Conservation (phyloP, 1,140 invertebrate species). For the Sinella curviseta region DNA sequence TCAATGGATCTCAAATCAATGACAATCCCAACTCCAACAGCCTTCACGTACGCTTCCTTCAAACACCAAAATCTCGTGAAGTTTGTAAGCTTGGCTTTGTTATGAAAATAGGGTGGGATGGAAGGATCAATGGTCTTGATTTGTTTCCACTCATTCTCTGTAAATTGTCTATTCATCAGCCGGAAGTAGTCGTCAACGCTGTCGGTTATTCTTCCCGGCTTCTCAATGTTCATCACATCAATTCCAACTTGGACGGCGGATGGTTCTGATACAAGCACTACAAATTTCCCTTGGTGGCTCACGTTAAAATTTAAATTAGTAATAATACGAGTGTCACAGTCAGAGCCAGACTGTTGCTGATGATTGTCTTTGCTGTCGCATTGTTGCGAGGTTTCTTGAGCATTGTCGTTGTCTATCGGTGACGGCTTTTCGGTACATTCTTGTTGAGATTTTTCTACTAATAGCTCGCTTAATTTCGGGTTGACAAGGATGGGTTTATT, state of each 20-base stretch:
- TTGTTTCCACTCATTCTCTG: conserved; percentile 72
- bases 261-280: conserved; percentile 72
- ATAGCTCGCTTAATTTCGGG: conserved; percentile 3
- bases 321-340: conserved; percentile 38
- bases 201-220: conserved; percentile 70
- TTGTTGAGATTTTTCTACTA: not conserved
- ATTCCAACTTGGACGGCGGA: conserved; percentile 56
- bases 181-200: conserved; percentile 76
- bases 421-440: not conserved
- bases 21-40: conserved; percentile 79
- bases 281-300: conserved; percentile 85
- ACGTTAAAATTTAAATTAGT: conserved; percentile 74
- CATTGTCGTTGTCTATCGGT: conserved; percentile 22
- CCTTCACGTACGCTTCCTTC: conserved; percentile 95
- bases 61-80: conserved; percentile 90
- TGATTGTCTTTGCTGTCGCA: conserved; percentile 68
- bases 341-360: too few relatives aligned
- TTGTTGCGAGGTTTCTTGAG: conserved; percentile 54
- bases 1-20: conserved; percentile 72
- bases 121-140: conserved; percentile 58
- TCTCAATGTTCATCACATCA: conserved; percentile 61
- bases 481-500: conserved; percentile 57
- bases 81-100: conserved; percentile 63
- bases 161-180: conserved; percentile 81
- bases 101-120: conserved; percentile 53